A percentile compares a stretch with the other conserved stretches of the same genome.
Conservation (phyloP, 1,140 invertebrate genomes). For the Ceratosolen solmsi region DNA sequence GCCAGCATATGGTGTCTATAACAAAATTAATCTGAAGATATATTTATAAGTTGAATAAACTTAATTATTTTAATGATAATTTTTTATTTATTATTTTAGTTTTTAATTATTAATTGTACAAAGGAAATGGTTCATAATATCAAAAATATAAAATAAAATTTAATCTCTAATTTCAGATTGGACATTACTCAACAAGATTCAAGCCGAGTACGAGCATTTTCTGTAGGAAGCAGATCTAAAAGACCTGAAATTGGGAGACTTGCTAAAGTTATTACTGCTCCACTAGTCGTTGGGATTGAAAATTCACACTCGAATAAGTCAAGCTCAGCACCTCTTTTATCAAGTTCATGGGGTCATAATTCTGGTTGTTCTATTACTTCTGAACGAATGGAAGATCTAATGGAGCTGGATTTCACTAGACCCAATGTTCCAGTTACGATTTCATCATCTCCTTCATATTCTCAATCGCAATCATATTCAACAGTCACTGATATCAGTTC, state of each 20-base stretch:
- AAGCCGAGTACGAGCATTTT: slow-evolving; percentile 79
- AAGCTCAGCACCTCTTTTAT: slow-evolving; percentile 70
- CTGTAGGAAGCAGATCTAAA: slow-evolving; percentile 80
- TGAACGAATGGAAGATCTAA: slow-evolving; percentile 82
- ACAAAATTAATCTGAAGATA: too few relatives aligned
- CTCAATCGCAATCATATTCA: slow-evolving; percentile 65
- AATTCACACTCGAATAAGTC: slow-evolving; percentile 68
- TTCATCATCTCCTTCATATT: slow-evolving; percentile 64
- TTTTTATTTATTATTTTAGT: too few relatives aligned
- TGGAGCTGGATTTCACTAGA: slow-evolving; percentile 86
- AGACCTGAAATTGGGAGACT: slow-evolving; percentile 69
- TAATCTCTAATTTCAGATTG: slow-evolving; percentile 57
- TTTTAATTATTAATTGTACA: too few relatives aligned
- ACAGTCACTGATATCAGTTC: slow-evolving; percentile 73
- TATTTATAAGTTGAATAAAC: too few relatives aligned
- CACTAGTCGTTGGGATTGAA: slow-evolving; percentile 72
- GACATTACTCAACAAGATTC: slow-evolving; percentile 69
- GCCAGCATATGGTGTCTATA: too few relatives aligned
- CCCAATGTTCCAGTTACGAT: slow-evolving; percentile 65
- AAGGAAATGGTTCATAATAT: too few relatives aligned
- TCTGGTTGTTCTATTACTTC: slow-evolving; percentile 71
- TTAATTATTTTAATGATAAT: too few relatives aligned
- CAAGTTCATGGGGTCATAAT: slow-evolving; percentile 75
- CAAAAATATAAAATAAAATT: too few relatives aligned
- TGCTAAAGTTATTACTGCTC: slow-evolving; percentile 76